phyloP scores from a whole-genome alignment of 2,797 vertebrate genomes.

The Anguilla megastoma region DNA sequence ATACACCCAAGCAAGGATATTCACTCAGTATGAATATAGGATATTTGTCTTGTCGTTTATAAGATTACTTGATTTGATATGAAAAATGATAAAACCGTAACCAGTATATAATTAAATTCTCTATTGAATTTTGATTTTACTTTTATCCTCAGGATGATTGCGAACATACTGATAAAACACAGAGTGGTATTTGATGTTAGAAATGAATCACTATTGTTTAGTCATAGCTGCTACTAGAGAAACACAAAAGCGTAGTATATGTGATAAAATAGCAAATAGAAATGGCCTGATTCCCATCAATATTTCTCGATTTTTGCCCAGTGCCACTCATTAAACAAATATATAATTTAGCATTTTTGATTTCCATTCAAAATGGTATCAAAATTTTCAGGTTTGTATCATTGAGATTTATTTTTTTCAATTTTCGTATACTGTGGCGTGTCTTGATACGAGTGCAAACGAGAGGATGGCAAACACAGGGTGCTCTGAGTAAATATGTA shows the following conservation, averaged over 20 bases:
- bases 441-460: slow-evolving; percentile 62
- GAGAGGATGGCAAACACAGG: slow-evolving; percentile 62
- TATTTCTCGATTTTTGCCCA: background rate
- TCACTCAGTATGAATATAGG: slow-evolving; percentile 30
- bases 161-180: slow-evolving; percentile 27
- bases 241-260: slow-evolving; percentile 3
- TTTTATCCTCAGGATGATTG: slow-evolving; percentile 37
- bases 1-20: slow-evolving; percentile 33
- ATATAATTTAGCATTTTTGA: background rate
- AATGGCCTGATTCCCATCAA: slow-evolving; percentile 25
- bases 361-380: background rate
- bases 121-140: slow-evolving; percentile 27
- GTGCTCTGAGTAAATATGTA: slow-evolving; percentile 80
- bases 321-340: background rate
- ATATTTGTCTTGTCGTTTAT: slow-evolving; percentile 33
- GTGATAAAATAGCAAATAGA: background rate
- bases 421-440: slow-evolving; percentile 5
- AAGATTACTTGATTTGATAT: slow-evolving; percentile 45
- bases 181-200: slow-evolving; percentile 28
- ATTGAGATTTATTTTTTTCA: slow-evolving; percentile 13
- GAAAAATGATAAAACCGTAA: slow-evolving; percentile 38
- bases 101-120: slow-evolving; percentile 39
- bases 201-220: slow-evolving; percentile 15
- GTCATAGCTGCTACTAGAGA: slow-evolving; percentile 5
- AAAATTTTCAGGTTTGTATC: background rate